phyloP scores from a whole-genome alignment of 2,113 vertebrate species.

The Eubucco bourcierii region DNA sequence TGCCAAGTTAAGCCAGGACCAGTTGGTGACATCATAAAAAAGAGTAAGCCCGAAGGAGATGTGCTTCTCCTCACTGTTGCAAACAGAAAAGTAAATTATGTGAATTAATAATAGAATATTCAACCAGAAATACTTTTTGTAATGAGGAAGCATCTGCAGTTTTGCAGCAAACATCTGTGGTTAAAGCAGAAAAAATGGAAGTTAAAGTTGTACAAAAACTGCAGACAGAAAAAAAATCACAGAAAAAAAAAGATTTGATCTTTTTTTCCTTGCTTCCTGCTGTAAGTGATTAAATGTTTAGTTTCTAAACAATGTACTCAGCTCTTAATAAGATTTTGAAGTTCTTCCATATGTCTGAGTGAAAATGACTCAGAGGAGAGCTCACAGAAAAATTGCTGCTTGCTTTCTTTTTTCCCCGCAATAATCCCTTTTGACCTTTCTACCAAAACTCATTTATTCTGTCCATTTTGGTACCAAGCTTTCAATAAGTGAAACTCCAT shows the following conservation, averaged over 20 bases:
- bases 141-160: neutral
- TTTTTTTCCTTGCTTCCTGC: neutral
- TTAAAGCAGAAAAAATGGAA: neutral
- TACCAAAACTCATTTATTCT: neutral
- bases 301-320: neutral
- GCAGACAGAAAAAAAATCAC: neutral
- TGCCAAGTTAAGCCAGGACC: neutral
- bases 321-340: slow-evolving; percentile 20
- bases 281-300: slow-evolving; percentile 33
- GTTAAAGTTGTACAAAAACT: slow-evolving; percentile 9
- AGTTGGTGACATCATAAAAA: neutral
- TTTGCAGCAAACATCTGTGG: slow-evolving; percentile 16
- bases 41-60: neutral
- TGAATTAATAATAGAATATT: neutral
- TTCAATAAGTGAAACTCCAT: neutral
- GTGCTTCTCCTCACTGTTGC: neutral
- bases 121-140: slow-evolving; percentile 1
- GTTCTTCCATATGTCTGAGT: neutral
- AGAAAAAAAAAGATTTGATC: neutral
- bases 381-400: neutral
- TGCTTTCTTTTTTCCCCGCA: neutral
- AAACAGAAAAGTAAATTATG: neutral
- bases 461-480: neutral
- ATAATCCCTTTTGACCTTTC: slow-evolving; percentile 5
- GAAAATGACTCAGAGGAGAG: slow-evolving; percentile 19